These are phyloP conservation scores for Drosophila erecta DNA, from an alignment of 1,140 invertebrate genomes.

Conservation along the genomic window DNA sequence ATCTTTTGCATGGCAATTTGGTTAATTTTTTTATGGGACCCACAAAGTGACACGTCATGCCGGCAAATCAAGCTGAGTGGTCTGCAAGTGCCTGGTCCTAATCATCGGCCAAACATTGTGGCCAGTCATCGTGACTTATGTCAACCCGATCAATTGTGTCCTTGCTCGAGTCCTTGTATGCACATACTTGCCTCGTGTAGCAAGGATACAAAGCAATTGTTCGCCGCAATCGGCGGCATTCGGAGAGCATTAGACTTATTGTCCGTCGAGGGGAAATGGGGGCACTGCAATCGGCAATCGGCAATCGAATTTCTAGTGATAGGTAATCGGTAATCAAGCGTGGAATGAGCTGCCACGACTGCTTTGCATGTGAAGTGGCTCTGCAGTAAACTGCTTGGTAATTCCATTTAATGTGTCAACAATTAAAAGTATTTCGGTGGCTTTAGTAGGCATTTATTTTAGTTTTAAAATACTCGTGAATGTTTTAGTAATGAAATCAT, in stretches of 20 bases:
- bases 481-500: neutral
- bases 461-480: no score
- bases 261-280: neutral
- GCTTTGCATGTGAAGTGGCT: neutral
- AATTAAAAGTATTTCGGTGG: neutral
- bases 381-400: neutral
- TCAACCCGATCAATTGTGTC: slow-evolving; percentile 50
- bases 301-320: slow-evolving; percentile 8
- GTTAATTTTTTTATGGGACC: slow-evolving; percentile 6
- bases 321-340: slow-evolving; percentile 1
- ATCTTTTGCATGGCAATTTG: no score
- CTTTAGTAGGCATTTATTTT: neutral
- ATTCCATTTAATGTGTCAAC: neutral
- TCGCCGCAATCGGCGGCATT: slow-evolving; percentile 4
- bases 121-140: slow-evolving; percentile 49
- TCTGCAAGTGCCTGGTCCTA: slow-evolving; percentile 31
- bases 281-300: neutral
- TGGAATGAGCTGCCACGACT: neutral
- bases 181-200: neutral
- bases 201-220: slow-evolving; percentile 19
- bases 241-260: slow-evolving; percentile 4
- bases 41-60: slow-evolving; percentile 32
- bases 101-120: slow-evolving; percentile 47
- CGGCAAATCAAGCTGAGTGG: slow-evolving; percentile 40
- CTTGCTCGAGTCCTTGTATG: slow-evolving; percentile 13